These are phyloP conservation scores for Gavialis gangeticus DNA, from an alignment of 2,113 vertebrate species.

Conservation along the genomic window DNA sequence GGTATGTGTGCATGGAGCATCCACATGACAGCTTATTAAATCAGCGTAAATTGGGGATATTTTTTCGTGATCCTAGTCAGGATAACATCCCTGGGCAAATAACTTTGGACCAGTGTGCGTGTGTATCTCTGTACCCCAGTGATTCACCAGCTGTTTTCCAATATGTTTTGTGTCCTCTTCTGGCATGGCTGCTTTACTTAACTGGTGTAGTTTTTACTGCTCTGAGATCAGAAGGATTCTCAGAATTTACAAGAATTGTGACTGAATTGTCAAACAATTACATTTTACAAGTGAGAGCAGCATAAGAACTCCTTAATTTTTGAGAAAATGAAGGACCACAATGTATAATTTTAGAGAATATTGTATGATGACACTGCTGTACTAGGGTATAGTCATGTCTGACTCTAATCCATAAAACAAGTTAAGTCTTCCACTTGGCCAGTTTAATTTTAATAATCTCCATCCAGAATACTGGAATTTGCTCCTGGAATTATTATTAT, in stretches of 20 bases:
- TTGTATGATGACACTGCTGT: background rate
- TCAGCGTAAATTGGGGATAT: slow-evolving; percentile 22
- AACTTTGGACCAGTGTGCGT: background rate
- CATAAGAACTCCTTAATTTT: background rate
- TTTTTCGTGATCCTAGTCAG: slow-evolving; percentile 1
- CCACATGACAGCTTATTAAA: background rate
- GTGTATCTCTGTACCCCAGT: background rate
- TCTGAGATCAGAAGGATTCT: background rate
- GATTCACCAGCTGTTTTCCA: background rate
- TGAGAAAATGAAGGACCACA: background rate
- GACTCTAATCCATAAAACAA: background rate
- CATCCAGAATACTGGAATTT: background rate
- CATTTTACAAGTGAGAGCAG: background rate
- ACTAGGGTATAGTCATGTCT: background rate
- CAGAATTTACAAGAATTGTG: background rate
- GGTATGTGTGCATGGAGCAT: background rate
- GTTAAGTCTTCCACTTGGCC: background rate
- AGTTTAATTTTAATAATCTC: background rate
- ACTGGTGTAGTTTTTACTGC: background rate
- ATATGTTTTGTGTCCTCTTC: background rate
- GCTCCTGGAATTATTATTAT: background rate
- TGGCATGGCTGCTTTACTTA: background rate
- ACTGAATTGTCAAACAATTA: background rate
- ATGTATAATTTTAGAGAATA: background rate
- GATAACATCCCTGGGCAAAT: background rate